Base-by-base conservation (phyloP, 2,797 vertebrate species). In the Lagodon rhomboides region DNA sequence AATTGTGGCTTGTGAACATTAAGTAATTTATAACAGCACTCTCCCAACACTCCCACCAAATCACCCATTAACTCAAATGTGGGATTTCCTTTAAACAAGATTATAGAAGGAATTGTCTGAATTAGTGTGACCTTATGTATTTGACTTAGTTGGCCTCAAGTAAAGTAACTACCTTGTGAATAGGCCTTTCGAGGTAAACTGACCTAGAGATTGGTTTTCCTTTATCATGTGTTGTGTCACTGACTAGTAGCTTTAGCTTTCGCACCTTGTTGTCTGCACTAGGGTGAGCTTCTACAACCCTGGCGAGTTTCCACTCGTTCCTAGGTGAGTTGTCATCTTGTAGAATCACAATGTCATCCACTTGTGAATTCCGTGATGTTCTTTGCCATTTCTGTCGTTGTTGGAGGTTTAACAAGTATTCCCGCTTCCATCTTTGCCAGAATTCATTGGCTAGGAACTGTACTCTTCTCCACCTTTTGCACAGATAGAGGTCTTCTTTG, bases 141-240 rank as follows among this genome's bases (percentile, higher is more conserved):
- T 10, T n/a, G 18, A 47, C 74, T 76, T 62, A 76, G 2, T 18
- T 46, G 6, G 49, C 60, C 4, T 83, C 71, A 13, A 83, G 7
- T 51, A 75, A 30, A 0, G 68, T 72, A 1, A 83, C 76, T 10
- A 56, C 30, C 0, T 83, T 75, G 51, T 79, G 72, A 25, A 79
- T 60, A 3, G 41, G 72, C 1, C 56, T 79, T 50, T 68, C 67
- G 11, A 72, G 17, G 1, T 71, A 0, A 34, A 44, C 6, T 27
- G 12, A 1, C 60, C 10, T 66, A 0, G 67, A 3, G 68, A 30
- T 30, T 30, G 3, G 27, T 30, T 30, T 30, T 30, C 27, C 27
- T 30, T 30, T 30, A 3, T 30, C 27, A 30, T 30, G 27, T 30
- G 27, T 30, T 4, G 27, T 30, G 27, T 30, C 27, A 4, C 27